These are phyloP conservation scores for Potamilus streckersoni DNA, from an alignment of 1,140 invertebrate species.

Conservation along the genomic window DNA sequence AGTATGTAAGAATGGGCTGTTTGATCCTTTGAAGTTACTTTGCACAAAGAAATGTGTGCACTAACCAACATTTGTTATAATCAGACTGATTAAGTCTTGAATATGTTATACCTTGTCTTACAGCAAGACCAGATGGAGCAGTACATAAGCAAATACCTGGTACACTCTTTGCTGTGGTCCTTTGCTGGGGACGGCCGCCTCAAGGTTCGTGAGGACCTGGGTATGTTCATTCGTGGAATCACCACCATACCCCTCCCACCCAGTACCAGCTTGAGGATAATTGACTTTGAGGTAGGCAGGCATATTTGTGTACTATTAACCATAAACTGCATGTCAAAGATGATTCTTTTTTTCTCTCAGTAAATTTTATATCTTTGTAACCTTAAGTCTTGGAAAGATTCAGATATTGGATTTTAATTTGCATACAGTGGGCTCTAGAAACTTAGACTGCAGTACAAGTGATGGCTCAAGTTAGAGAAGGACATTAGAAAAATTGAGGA, in stretches of 20 bases:
- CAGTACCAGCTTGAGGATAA: constrained; percentile 83
- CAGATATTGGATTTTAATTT: too few species aligned
- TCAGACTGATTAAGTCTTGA: background rate
- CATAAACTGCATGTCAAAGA: too few species aligned
- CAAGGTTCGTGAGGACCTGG: constrained; percentile 91
- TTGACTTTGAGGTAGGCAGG: constrained; percentile 90
- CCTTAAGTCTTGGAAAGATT: too few species aligned
- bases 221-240: constrained; percentile 94
- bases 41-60: too few species aligned
- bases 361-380: too few species aligned
- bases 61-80: background rate
- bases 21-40: too few species aligned
- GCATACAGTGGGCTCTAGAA: too few species aligned
- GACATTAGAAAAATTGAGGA: too few species aligned
- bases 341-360: too few species aligned
- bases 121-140: constrained; percentile 90
- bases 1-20: too few species aligned
- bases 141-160: constrained; percentile 91
- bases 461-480: too few species aligned
- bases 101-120: constrained; percentile 30
- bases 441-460: too few species aligned
- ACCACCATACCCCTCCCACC: constrained; percentile 92
- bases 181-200: constrained; percentile 98
- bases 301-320: background rate
- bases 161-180: constrained; percentile 96